Evolutionary conservation across 2,797 vertebrate species (phyloP), one percentile per base, ranked within the genome.

Genomic region (Leptoclinus maculatus): DNA sequence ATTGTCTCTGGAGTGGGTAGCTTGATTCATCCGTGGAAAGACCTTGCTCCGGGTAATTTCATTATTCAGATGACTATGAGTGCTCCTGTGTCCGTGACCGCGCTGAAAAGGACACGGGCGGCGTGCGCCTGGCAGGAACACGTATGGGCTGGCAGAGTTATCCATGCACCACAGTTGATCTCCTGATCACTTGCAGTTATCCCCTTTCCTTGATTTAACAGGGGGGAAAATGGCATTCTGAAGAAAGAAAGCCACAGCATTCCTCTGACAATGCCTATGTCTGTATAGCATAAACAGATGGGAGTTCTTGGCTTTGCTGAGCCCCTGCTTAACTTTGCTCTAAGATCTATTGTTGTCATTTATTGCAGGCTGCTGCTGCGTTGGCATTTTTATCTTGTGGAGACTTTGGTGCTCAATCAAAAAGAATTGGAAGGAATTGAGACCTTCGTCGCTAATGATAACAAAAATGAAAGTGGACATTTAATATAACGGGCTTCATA

Each of bases 201-300:
- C 79, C 86, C 66, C 79, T 85, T 87, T 87, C 76, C 69, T 85
- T 74, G 71, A 83, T 83, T 84, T 88, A 81, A 89, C 83, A 4
- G 13, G 79, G 86, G 79, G 38, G 74, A 62, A 87, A 88, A 84
- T 59, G 76, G 78, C 73, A 86, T 83, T 85, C 68, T 66, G 62
- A 71, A 82, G 51, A 82, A 80, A 83, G 78, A 84, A 94, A 92
- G 79, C 92, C 93, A 58, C 93, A 93, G 81, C 91, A 93, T 94
- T 94, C 91, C 89, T 92, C 78, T 56, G 66, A 90, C 83, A 88
- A 92, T 92, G 92, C 79, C 81, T 86, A 62, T 79, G 88, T 86
- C 84, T 90, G 80, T 91, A 93, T 92, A 87, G 88, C 86, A 94
- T 92, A 91, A 94, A 93, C 94, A 93, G 93, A 94, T 93, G 91